Base-by-base conservation (phyloP, 1,140 invertebrate genomes). In the Drosophila ercepeae region DNA sequence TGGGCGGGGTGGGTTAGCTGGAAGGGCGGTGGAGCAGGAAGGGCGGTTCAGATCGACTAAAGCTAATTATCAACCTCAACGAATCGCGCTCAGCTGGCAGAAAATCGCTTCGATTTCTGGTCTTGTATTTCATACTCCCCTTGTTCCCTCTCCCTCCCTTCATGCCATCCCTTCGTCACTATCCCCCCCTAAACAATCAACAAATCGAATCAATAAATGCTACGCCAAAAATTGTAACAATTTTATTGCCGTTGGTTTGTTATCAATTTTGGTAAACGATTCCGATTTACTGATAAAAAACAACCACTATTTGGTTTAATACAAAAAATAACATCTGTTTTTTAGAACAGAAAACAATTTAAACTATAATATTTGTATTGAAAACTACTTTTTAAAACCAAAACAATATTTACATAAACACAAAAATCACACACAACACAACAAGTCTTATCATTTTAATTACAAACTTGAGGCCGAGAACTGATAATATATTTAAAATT, bases 1-100 rank as follows among this genome's bases (percentile, higher is more conserved):
- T n/a, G n/a, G n/a, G n/a, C n/a, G n/a, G n/a, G n/a, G n/a, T n/a
- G n/a, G n/a, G n/a, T n/a, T 1, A 23, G 1, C 13, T 19, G 21
- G 9, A 23, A 19, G 25, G 52, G 44, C 29, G 42, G 44, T 14
- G n/a, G 1, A 23, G 1, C 13, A 27, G 21, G 9, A 23, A 19
- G 25, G 52, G 44, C 29, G 42, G 44, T 14, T 48, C 36, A 36
- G 60, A 54, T 60, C 53, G 57, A 64, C 60, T 53, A 71, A 69
- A 64, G 65, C 72, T 81, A 81, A 81, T 81, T 81, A 81, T 81
- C 68, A 81, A 76, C 67, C 72, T 55, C 61, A 81, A 76, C 78
- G 70, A 70, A 79, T 74, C 70, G 75, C 54, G 49, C 70, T 75
- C 76, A 79, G 76, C 70, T 78, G 76, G 25, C 32, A 49, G 32